Evolutionary conservation across 2,113 vertebrate genomes (phyloP).

Genomic region (Ceuthmochares aereus): DNA sequence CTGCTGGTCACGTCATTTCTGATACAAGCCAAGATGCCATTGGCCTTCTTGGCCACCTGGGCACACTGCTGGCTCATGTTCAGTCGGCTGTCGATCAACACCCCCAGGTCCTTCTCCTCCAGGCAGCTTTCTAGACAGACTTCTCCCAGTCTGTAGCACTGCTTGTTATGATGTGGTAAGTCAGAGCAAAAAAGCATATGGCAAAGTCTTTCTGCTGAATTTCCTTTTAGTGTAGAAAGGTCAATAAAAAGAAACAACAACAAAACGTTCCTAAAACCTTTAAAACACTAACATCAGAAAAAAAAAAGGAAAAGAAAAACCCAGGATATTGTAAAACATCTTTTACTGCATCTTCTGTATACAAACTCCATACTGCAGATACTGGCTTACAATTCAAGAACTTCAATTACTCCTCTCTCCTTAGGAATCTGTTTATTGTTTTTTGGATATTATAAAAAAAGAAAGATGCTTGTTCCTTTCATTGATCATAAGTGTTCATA

Average conservation of each 20-base stretch:
- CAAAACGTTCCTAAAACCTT: background rate
- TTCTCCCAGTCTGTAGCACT: too few species aligned
- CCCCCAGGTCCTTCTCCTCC: too few species aligned
- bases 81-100: too few species aligned
- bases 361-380: background rate
- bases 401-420: background rate
- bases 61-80: too few species aligned
- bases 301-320: background rate
- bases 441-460: background rate
- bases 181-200: background rate
- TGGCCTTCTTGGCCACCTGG: too few species aligned
- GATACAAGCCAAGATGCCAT: too few species aligned
- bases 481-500: background rate
- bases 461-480: background rate
- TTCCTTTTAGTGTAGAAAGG: background rate
- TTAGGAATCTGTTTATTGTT: background rate
- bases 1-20: too few species aligned
- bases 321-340: background rate
- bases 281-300: background rate
- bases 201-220: background rate
- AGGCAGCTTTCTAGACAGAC: too few species aligned
- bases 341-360: background rate
- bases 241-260: background rate
- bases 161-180: background rate
- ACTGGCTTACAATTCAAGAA: background rate